Conservation (phyloP, 2,888 invertebrate genomes). For the Lottia gigantea region DNA sequence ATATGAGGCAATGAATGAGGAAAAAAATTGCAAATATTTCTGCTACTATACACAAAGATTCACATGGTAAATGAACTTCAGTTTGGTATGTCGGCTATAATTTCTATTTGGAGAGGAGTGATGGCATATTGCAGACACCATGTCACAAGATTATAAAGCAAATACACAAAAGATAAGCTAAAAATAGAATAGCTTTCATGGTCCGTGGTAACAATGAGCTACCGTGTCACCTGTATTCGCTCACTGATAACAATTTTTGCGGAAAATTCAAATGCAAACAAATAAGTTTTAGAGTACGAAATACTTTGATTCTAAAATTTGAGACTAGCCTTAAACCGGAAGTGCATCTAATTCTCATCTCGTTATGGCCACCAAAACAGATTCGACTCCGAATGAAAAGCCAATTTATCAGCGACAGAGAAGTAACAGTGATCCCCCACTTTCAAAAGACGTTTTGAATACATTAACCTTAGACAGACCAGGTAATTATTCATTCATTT, state of each 20-base stretch:
- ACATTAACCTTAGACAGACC: conserved; percentile 27
- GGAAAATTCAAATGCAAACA: neutral
- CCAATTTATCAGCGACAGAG: conserved; percentile 46
- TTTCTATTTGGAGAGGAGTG: no score
- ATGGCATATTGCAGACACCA: no score
- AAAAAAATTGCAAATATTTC: no score
- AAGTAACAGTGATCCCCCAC: conserved; percentile 56
- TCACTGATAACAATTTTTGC: no score
- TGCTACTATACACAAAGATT: no score
- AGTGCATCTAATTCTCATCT: conserved; percentile 32
- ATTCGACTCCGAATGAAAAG: conserved; percentile 37
- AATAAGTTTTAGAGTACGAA: neutral
- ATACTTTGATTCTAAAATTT: neutral
- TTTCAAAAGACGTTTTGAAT: conserved; percentile 39
- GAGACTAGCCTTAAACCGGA: conserved; percentile 34
- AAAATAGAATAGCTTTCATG: conserved; percentile 2
- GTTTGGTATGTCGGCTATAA: no score
- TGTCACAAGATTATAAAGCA: neutral
- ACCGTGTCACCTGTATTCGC: no score
- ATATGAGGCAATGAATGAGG: no score
- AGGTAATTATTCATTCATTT: neutral
- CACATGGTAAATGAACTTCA: no score
- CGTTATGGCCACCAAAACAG: conserved; percentile 62
- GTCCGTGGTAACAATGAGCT: no score
- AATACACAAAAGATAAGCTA: neutral